Evolutionary conservation across 2,113 vertebrate species (phyloP).

Genomic region (Sinosuthora webbiana): DNA sequence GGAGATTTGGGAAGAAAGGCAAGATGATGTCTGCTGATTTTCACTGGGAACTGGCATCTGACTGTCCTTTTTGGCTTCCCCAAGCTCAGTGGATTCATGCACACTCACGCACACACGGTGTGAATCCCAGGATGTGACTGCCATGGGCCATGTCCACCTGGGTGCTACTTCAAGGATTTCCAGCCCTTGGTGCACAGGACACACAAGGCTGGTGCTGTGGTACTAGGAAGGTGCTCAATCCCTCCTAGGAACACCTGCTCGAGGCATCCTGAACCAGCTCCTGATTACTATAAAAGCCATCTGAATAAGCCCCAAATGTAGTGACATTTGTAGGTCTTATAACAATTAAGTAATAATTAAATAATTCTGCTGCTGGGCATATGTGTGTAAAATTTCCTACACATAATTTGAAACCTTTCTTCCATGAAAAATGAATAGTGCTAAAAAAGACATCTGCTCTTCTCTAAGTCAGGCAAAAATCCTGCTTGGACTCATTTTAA

Average conservation of each 20-base stretch:
- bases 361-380: slow-evolving; percentile 30
- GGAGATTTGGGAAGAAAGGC: neutral
- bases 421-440: slow-evolving; percentile 27
- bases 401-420: slow-evolving; percentile 44
- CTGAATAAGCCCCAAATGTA: neutral
- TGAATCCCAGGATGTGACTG: neutral
- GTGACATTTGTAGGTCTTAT: neutral
- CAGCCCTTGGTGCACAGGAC: neutral
- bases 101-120: rapidly evolving
- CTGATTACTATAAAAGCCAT: neutral
- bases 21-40: neutral
- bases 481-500: neutral
- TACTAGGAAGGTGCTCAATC: neutral
- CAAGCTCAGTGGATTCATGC: neutral
- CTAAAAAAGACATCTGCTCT: slow-evolving; percentile 43
- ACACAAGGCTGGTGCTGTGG: neutral
- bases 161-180: neutral
- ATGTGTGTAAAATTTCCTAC: slow-evolving; percentile 12
- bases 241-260: neutral
- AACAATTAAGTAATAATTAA: slow-evolving; percentile 24
- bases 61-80: neutral
- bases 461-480: slow-evolving; percentile 25
- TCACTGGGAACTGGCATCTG: neutral
- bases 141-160: rapidly evolving
- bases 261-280: neutral